Percentiles rank a stretch among this genome's conserved stretches.
Evolutionary conservation across 2,113 vertebrate genomes (phyloP).

Genomic region (Atractosteus spatula): DNA sequence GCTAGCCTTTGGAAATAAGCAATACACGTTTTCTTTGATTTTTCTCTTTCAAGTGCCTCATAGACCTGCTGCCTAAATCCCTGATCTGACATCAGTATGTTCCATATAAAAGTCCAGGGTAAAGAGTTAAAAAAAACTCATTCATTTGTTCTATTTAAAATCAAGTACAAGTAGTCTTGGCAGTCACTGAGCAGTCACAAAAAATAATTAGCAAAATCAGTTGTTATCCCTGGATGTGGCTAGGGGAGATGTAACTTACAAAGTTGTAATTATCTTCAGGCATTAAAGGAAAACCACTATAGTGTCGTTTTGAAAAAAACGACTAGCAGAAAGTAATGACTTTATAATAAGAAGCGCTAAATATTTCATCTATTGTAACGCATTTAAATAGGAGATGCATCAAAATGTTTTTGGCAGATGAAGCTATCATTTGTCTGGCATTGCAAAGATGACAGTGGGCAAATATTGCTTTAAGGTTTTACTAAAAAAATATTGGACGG

Average conservation of each 20-base stretch:
- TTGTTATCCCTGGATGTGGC: slow-evolving; percentile 62
- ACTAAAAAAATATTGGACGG: neutral
- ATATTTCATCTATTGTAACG: no score
- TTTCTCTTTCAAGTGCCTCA: no score
- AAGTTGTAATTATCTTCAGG: slow-evolving; percentile 70
- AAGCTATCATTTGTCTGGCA: slow-evolving; percentile 18
- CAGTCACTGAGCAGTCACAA: slow-evolving; percentile 48
- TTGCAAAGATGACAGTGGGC: no score
- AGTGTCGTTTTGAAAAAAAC: slow-evolving; percentile 40
- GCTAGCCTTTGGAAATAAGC: no score
- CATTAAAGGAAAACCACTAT: slow-evolving; percentile 62
- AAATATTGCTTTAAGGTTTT: no score
- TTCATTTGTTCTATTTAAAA: slow-evolving; percentile 38
- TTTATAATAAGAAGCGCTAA: slow-evolving; percentile 37
- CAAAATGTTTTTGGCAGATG: slow-evolving; percentile 57
- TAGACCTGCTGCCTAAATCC: no score
- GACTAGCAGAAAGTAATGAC: slow-evolving; percentile 63
- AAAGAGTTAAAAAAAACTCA: no score
- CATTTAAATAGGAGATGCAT: no score
- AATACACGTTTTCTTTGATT: no score
- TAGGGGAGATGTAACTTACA: slow-evolving; percentile 65
- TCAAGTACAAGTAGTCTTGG: slow-evolving; percentile 38
- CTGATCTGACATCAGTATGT: no score
- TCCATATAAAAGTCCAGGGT: no score
- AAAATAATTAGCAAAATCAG: slow-evolving; percentile 69